Evolutionary conservation across 1,140 invertebrate species (phyloP), one percentile per base, ranked within the genome.

Genomic region (Aphaenogaster rudis): DNA sequence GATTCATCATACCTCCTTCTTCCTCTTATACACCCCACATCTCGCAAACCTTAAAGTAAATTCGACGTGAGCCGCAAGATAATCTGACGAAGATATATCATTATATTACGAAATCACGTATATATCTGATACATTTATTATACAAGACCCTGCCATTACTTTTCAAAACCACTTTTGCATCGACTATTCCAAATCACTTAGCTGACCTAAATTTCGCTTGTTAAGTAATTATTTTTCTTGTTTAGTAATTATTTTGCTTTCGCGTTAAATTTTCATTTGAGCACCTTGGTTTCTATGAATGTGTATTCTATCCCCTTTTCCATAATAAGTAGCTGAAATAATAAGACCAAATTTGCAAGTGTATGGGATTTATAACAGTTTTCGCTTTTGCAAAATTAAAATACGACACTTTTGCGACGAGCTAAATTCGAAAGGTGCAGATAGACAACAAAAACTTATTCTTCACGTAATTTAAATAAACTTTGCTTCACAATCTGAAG

Each of bases 271-370:
- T 39, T 72, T 33, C 15, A 15, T 15, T 77, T 28, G 13, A 42
- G n/a, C n/a, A 57, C 7, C 36, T 28, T 9, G 15, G 17, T 45
- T 77, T 42, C 11, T 45, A 33, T 17, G 21, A 67, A 67, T 66
- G 39, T 59, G 59, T 59, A 45, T 42, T 76, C 33, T 57, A 74
- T 57, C 36, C 59, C 13, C 13, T 45, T 45, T 39, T 61, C 39
- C 54, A 42, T 61, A 76, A 76, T 61, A 76, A 42, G 54, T 76
- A 76, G 21, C 36, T 61, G 6, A 76, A 76, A 42, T 28, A 76
- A 28, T 21, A 42, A 28, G 54, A 39, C 1, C 9, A 21, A 76
- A 59, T 76, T 76, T 42, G 54, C 54, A 76, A 76, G 54, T 76
- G 0, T 39, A 54, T 76, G 15, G 7, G 13, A 61, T 77, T 77